Evolutionary conservation across 2,797 vertebrate species (phyloP), one percentile per base, ranked within the genome.

Genomic region (Pipistrellus nathusii): DNA sequence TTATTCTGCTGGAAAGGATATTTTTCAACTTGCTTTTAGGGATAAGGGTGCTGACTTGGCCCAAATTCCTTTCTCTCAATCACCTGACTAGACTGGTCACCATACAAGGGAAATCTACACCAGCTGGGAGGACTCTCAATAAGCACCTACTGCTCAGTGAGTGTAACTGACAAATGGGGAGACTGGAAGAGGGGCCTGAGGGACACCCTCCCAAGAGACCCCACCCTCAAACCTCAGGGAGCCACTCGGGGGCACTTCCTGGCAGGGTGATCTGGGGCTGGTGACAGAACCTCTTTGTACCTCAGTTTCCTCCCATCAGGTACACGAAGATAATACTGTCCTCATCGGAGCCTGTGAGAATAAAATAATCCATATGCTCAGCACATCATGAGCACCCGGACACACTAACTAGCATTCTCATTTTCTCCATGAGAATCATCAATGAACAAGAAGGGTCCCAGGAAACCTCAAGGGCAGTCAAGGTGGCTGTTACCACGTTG

Each of bases 1-100:
- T 93, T 95, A 21, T 92, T 78, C n/a, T 76, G 90, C 66, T 68
- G 57, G n/a, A n/a, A 46, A 3, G 32, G 20, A 25, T n/a, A 69
- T 44, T 73, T 64, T 25, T 12, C 21, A 87, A 38, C 23, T 35
- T 92, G 38, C 80, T 83, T 80, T 44, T 1, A 17, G 44, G 35
- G 30, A 30, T 30, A 11, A 0, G 12, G 44, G 57, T 12, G n/a
- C 44, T 81, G 57, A 86, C 27, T 59, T 62, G 5, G 25, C 3
- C 66, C 1, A 23, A 62, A 72, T 44, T 64, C 15, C 38, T 89
- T 83, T 77, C 68, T n/a, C 27, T 69, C 48, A 12, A 5, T 88
- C 35, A 64, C 13, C 25, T 41, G 32, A 38, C 35, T 18, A 30
- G 8, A 27, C 46, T 23, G 46, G 59, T 69, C 59, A 55, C 48